Evolutionary conservation across 2,888 invertebrate species (phyloP).

Genomic region (Leptogaster cylindrica): DNA sequence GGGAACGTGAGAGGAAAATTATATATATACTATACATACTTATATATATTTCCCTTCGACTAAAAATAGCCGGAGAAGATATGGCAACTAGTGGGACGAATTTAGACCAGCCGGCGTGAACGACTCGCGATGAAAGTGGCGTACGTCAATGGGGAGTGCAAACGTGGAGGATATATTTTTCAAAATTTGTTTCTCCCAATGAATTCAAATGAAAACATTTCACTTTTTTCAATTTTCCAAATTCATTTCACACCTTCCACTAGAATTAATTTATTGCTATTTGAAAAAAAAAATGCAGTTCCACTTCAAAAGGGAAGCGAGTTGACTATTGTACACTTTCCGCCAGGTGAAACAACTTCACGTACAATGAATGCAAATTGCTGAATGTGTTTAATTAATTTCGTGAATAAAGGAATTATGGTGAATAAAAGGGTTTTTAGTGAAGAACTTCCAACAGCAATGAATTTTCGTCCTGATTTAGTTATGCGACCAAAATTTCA

Average conservation of each 20-base stretch:
- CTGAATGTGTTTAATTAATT: neutral
- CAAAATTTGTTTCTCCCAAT: too few relatives aligned
- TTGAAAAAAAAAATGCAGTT: too few relatives aligned
- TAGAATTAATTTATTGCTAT: too few relatives aligned
- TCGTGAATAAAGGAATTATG: neutral
- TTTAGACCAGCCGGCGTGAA: constrained; percentile 71
- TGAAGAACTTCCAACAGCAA: too few relatives aligned
- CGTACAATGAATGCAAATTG: neutral
- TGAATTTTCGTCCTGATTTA: too few relatives aligned
- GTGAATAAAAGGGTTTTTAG: neutral
- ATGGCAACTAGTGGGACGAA: constrained; percentile 25
- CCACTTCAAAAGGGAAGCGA: too few relatives aligned
- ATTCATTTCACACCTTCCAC: too few relatives aligned
- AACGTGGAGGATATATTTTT: too few relatives aligned
- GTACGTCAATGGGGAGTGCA: constrained; percentile 3
- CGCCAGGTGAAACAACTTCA: too few relatives aligned
- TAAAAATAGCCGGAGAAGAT: constrained; percentile 25
- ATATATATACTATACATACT: neutral
- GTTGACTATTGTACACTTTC: too few relatives aligned
- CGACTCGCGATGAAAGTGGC: constrained; percentile 69
- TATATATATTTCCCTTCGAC: constrained; percentile 19
- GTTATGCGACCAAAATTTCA: neutral
- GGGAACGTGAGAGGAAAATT: neutral
- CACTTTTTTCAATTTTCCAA: too few relatives aligned
- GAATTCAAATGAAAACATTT: too few relatives aligned